Conservation (phyloP, 2,797 vertebrate genomes). For the Morelia viridis region DNA sequence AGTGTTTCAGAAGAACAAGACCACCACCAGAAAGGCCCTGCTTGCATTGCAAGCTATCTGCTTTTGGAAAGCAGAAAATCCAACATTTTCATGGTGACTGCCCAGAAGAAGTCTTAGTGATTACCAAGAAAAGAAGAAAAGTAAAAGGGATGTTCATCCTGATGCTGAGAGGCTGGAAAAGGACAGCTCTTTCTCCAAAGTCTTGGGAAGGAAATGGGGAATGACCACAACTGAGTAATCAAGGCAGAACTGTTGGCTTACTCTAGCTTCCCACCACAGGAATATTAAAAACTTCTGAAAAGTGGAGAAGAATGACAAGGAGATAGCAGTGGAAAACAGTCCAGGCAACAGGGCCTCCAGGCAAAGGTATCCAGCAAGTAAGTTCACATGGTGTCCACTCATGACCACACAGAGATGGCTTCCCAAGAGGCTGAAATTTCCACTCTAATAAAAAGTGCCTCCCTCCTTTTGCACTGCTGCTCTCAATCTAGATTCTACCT, state of each 20-base stretch:
- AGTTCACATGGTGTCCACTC: not conserved
- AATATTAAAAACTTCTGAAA: not conserved
- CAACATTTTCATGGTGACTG: not conserved
- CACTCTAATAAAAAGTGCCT: not conserved
- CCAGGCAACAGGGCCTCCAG: not conserved
- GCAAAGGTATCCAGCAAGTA: not conserved
- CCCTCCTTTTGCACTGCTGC: not conserved
- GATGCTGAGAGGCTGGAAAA: not conserved
- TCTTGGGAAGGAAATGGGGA: not conserved
- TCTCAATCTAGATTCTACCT: not conserved
- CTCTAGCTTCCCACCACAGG: not conserved
- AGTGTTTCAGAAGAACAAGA: not conserved
- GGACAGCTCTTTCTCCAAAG: not conserved
- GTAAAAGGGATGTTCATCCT: too few species aligned
- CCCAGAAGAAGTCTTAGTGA: not conserved
- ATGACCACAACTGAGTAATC: not conserved
- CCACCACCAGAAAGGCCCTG: not conserved
- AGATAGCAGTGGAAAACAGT: not conserved
- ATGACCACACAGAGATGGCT: not conserved
- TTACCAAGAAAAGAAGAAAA: not conserved
- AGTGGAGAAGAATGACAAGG: not conserved
- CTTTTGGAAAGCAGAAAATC: not conserved
- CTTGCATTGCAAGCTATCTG: not conserved
- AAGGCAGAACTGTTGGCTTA: not conserved
- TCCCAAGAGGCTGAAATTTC: not conserved